These are phyloP conservation scores for Tetragnatha versicolor DNA, from an alignment of 1,140 invertebrate genomes.

Conservation along the genomic window DNA sequence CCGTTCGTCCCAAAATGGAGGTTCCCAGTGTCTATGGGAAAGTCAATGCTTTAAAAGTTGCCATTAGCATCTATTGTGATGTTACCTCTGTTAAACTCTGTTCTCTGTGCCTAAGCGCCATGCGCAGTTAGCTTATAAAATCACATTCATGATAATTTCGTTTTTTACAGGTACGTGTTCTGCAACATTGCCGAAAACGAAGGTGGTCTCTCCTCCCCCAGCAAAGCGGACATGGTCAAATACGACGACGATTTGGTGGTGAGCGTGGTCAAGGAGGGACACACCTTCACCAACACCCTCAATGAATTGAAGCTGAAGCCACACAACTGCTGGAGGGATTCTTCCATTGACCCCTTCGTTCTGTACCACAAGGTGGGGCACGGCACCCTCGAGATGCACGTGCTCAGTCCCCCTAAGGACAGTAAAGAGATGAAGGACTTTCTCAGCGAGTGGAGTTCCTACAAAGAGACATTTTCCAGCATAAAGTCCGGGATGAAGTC, in stretches of 20 bases:
- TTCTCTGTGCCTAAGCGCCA: too few species aligned
- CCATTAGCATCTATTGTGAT: too few species aligned
- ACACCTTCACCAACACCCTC: conserved; percentile 83
- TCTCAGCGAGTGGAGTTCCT: conserved; percentile 41
- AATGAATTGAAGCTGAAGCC: conserved; percentile 81
- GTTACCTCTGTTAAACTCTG: too few species aligned
- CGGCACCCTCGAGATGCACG: conserved; percentile 96
- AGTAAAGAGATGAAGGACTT: conserved; percentile 79
- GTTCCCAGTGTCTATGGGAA: too few species aligned
- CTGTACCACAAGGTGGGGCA: conserved; percentile 96
- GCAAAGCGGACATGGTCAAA: conserved; percentile 69
- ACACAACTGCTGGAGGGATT: conserved; percentile 81
- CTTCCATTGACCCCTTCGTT: conserved; percentile 57
- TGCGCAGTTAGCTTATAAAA: too few species aligned
- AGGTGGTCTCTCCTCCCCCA: conserved; percentile 54
- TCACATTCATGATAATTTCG: too few species aligned
- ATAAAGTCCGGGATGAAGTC: conserved; percentile 46
- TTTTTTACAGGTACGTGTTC: too few species aligned
- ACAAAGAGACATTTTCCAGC: conserved; percentile 50
- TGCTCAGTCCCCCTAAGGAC: conserved; percentile 90
- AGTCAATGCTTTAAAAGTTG: too few species aligned
- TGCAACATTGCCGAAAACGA: conserved; percentile 79
- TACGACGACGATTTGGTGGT: conserved; percentile 82
- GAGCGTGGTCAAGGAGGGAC: conserved; percentile 84
- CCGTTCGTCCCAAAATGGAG: too few species aligned